phyloP scores from a whole-genome alignment of 2,888 invertebrate genomes.

The Andrena dorsata region DNA sequence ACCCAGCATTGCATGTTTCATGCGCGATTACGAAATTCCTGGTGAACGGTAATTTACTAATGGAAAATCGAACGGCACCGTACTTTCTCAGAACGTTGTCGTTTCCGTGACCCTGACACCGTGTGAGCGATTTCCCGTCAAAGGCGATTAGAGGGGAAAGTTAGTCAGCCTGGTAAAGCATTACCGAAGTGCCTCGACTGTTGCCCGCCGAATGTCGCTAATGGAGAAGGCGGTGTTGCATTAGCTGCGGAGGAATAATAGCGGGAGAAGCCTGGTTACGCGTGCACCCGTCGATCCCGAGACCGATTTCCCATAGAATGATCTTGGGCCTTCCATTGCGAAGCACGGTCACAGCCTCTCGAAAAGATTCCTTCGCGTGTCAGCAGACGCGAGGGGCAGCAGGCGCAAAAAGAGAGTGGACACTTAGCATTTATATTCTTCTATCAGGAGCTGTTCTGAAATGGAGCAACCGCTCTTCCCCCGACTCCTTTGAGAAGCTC shows the following conservation, averaged over 20 bases:
- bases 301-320: background rate
- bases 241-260: slow-evolving; percentile 55
- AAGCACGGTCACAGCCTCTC: background rate
- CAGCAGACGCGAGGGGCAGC: background rate
- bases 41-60: slow-evolving; percentile 10
- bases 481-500: slow-evolving; percentile 51
- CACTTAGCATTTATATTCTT: slow-evolving; percentile 62
- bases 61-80: slow-evolving; percentile 11
- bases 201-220: slow-evolving; percentile 58
- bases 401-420: slow-evolving; percentile 20
- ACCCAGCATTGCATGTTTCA: slow-evolving; percentile 13
- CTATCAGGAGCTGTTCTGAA: slow-evolving; percentile 31
- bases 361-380: background rate
- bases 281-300: background rate
- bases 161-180: slow-evolving; percentile 36
- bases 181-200: slow-evolving; percentile 56
- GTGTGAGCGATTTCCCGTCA: slow-evolving; percentile 49
- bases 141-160: slow-evolving; percentile 57
- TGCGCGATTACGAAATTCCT: background rate
- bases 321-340: too few species aligned
- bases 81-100: slow-evolving; percentile 24
- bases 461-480: slow-evolving; percentile 42
- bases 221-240: slow-evolving; percentile 59
- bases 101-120: background rate
- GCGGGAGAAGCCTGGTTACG: slow-evolving; percentile 36